phyloP scores from a whole-genome alignment of 2,797 vertebrate genomes.

The Perodicticus potto region DNA sequence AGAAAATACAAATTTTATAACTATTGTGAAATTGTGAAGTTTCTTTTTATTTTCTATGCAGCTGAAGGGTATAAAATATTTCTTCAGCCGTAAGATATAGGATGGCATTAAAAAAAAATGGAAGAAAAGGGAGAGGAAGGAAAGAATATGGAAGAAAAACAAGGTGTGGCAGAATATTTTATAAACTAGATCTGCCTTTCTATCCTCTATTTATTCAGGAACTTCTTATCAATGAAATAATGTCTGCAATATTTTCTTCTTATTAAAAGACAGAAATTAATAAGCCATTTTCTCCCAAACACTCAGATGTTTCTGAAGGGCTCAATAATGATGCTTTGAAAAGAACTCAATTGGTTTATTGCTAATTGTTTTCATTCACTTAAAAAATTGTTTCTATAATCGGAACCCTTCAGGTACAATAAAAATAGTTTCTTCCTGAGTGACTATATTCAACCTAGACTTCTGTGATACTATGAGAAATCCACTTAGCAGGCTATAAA shows the following conservation, averaged over 20 bases:
- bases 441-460: not conserved
- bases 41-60: not conserved
- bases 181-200: not conserved
- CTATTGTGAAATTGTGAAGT: not conserved
- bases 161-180: not conserved
- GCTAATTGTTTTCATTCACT: conserved; percentile 66
- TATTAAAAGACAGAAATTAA: conserved; percentile 48
- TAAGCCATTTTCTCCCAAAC: conserved; percentile 39
- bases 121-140: no score
- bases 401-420: conserved; percentile 40
- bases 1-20: not conserved
- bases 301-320: conserved; percentile 57
- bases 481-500: not conserved
- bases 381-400: conserved; percentile 62
- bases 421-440: conserved; percentile 24
- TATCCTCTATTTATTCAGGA: not conserved
- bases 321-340: conserved; percentile 52
- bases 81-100: not conserved
- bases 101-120: not conserved
- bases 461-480: not conserved
- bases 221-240: not conserved
- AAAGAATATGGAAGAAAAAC: no score
- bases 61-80: not conserved
- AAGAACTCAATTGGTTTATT: conserved; percentile 55
- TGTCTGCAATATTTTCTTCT: not conserved